phyloP scores from a whole-genome alignment of 2,113 vertebrate genomes.

The Donacobius atricapilla region DNA sequence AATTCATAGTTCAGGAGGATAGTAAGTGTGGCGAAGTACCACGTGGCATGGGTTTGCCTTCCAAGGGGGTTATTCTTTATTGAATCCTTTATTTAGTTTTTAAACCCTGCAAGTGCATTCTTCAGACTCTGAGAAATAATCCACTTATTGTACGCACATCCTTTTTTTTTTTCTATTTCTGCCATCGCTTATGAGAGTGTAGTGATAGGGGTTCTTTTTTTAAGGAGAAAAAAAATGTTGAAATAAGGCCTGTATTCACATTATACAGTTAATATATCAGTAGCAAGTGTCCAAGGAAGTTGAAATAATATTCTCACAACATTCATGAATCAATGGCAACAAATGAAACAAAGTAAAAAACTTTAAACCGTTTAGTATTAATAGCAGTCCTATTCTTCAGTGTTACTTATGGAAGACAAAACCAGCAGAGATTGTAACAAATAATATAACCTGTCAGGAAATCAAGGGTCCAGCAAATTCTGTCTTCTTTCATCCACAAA shows the following conservation, averaged over 20 bases:
- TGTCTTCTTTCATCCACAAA: no score
- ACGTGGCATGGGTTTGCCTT: neutral
- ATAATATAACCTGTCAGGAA: no score
- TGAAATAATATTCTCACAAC: no score
- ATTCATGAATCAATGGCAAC: no score
- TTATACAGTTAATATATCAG: no score
- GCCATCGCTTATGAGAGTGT: neutral
- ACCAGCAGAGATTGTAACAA: no score
- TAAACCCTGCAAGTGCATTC: neutral
- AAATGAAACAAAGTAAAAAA: no score
- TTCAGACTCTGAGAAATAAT: neutral
- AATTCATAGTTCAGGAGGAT: neutral
- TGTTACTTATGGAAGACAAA: no score
- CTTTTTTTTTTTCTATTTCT: neutral
- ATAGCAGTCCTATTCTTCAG: no score
- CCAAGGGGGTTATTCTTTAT: neutral
- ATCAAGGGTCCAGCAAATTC: no score
- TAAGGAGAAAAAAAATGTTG: neutral
- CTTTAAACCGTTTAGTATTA: no score
- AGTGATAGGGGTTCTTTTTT: neutral
- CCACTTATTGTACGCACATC: neutral
- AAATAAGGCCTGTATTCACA: neutral
- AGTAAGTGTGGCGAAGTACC: neutral
- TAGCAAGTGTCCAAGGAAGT: no score
- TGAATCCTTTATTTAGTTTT: neutral